phyloP scores from a whole-genome alignment of 2,797 vertebrate species.

The Mormyrops boulengeri region DNA sequence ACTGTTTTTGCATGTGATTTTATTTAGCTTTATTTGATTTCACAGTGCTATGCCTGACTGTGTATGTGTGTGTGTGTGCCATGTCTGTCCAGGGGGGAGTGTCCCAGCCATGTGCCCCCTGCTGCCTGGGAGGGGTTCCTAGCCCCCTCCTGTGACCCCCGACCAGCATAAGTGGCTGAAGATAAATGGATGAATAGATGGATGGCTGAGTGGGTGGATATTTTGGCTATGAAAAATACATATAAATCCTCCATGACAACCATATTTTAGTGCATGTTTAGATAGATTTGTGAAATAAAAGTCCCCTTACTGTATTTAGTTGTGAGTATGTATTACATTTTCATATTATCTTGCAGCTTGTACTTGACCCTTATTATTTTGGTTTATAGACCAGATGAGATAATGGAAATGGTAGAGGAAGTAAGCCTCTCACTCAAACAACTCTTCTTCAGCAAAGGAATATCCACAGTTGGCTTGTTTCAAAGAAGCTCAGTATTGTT shows the following conservation, averaged over 20 bases:
- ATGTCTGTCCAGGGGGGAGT: background rate
- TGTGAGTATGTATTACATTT: background rate
- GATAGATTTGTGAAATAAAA: background rate
- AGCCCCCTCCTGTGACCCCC: background rate
- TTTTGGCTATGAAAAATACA: background rate
- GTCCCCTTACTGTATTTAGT: background rate
- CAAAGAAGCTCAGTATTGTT: constrained; percentile 72
- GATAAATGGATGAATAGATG: background rate
- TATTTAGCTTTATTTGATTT: background rate
- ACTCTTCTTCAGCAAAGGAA: constrained; percentile 28
- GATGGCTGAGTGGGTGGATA: background rate
- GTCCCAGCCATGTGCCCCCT: background rate
- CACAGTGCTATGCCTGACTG: background rate
- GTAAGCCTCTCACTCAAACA: constrained; percentile 21
- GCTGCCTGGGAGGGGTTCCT: background rate
- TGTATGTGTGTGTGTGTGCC: background rate
- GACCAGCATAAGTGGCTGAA: background rate
- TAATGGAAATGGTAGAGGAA: background rate
- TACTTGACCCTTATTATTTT: background rate
- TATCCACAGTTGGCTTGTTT: constrained; percentile 56
- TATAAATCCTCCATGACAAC: background rate
- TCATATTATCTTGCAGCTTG: background rate
- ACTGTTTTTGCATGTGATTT: background rate
- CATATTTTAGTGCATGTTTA: background rate
- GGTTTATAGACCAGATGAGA: background rate